Evolutionary conservation across 2,888 invertebrate species (phyloP).

Genomic region (Lasioglossum pauxillum): DNA sequence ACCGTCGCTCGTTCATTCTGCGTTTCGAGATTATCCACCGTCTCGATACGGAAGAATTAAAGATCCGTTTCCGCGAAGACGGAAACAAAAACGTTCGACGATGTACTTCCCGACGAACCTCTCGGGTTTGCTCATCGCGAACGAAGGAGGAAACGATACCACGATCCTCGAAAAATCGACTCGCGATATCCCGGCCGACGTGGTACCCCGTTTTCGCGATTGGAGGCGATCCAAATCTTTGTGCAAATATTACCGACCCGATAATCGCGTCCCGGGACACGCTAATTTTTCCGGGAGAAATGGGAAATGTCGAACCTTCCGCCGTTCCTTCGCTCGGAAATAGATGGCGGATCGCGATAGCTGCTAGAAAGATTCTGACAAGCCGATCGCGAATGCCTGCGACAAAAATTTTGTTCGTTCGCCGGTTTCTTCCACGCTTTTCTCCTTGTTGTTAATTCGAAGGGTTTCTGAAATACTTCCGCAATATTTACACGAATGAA

Average conservation of each 20-base stretch:
- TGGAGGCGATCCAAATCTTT: constrained; percentile 51
- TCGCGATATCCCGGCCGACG: not conserved
- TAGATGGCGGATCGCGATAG: not conserved
- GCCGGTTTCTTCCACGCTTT: not conserved
- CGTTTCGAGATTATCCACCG: not conserved
- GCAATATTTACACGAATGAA: not conserved
- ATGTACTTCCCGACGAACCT: not conserved
- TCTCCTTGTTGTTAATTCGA: not conserved
- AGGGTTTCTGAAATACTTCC: not conserved
- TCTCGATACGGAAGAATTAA: not conserved
- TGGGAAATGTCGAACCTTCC: constrained; percentile 9
- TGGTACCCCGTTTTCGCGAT: constrained; percentile 2
- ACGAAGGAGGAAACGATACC: not conserved
- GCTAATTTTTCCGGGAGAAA: constrained; percentile 31
- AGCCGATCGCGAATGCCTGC: not conserved
- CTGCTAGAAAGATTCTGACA: not conserved
- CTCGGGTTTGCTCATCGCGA: constrained; percentile 4
- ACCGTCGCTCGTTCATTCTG: not conserved
- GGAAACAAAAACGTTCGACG: not conserved
- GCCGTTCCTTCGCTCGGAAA: not conserved
- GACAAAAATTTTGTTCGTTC: not conserved
- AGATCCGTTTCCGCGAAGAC: not conserved
- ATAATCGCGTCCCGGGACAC: constrained; percentile 45
- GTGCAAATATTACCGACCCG: constrained; percentile 50
- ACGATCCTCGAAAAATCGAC: constrained; percentile 25